phyloP scores from a whole-genome alignment of 2,113 vertebrate species.

The Rhabdomys dilectus region DNA sequence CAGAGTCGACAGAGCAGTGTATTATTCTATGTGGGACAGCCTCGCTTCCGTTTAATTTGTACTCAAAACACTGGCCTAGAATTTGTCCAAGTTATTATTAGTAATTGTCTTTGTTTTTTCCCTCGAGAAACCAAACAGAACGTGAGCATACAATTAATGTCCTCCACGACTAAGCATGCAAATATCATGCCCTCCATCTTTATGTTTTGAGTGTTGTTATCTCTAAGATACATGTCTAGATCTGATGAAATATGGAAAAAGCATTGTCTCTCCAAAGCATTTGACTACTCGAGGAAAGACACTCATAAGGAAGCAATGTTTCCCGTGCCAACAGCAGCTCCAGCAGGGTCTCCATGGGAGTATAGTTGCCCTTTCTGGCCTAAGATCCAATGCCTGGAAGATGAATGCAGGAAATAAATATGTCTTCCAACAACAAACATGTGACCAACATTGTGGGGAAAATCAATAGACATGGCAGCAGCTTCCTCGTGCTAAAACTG shows the following conservation, averaged over 20 bases:
- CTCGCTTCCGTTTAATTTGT: constrained; percentile 44
- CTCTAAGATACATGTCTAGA: constrained; percentile 27
- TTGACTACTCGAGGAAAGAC: constrained; percentile 14
- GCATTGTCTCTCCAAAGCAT: neutral
- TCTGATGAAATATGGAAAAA: neutral
- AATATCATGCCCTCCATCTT: constrained; percentile 26
- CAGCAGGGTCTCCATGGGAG: neutral
- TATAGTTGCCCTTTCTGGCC: constrained; percentile 37
- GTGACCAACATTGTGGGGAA: neutral
- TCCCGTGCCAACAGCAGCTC: constrained; percentile 5
- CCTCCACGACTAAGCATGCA: neutral
- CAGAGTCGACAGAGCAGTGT: constrained; percentile 32
- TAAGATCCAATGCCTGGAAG: neutral
- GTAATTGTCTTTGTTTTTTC: constrained; percentile 5
- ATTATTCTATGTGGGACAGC: neutral
- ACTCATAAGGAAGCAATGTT: neutral
- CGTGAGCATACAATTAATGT: neutral
- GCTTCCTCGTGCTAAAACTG: neutral
- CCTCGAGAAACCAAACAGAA: constrained; percentile 42
- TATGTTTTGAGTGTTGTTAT: constrained; percentile 17
- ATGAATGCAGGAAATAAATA: constrained; percentile 39
- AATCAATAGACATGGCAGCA: neutral
- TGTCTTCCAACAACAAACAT: neutral
- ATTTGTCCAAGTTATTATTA: constrained; percentile 37
- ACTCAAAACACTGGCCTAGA: constrained; percentile 29